A percentile compares a stretch with the other conserved stretches of the same genome.
These are phyloP conservation scores for Himalopsyche phryganea DNA, from an alignment of 1,140 invertebrate species.

Conservation along the genomic window DNA sequence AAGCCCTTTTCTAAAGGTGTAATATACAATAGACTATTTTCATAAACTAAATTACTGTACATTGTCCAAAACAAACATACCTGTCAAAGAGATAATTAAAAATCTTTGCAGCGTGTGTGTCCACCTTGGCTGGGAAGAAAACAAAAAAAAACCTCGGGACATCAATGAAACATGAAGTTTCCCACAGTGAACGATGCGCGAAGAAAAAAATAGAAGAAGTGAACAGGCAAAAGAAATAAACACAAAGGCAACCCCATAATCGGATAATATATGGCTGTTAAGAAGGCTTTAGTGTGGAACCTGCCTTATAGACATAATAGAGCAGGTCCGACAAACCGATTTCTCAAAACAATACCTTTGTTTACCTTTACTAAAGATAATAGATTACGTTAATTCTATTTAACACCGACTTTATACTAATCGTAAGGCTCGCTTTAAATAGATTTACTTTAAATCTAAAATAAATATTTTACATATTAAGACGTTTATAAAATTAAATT, in stretches of 20 bases:
- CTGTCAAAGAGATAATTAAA: conserved; percentile 30
- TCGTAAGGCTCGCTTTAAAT: too few species aligned
- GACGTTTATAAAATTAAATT: too few species aligned
- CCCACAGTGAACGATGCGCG: conserved; percentile 22
- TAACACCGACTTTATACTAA: too few species aligned
- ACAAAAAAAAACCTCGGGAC: conserved; percentile 2
- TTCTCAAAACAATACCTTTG: too few species aligned
- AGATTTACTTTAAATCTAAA: too few species aligned
- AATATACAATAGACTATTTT: conserved; percentile 4
- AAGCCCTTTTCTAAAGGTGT: background rate
- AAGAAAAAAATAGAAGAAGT: conserved; percentile 28
- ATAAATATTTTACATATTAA: too few species aligned
- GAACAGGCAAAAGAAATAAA: conserved; percentile 23
- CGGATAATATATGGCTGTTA: conserved; percentile 31
- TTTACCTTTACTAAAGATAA: too few species aligned
- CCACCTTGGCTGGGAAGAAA: background rate
- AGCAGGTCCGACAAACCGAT: too few species aligned
- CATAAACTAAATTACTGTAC: conserved; percentile 14
- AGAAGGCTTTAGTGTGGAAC: background rate
- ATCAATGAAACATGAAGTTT: conserved; percentile 28
- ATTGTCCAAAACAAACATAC: conserved; percentile 21
- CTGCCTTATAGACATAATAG: too few species aligned
- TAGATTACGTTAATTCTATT: too few species aligned
- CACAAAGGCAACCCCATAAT: conserved; percentile 27
- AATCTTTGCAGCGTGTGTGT: conserved; percentile 27